A percentile compares a stretch with the other conserved stretches of the same genome.
Conservation (phyloP, 2,113 vertebrate genomes). For the Semnornis frantzii region DNA sequence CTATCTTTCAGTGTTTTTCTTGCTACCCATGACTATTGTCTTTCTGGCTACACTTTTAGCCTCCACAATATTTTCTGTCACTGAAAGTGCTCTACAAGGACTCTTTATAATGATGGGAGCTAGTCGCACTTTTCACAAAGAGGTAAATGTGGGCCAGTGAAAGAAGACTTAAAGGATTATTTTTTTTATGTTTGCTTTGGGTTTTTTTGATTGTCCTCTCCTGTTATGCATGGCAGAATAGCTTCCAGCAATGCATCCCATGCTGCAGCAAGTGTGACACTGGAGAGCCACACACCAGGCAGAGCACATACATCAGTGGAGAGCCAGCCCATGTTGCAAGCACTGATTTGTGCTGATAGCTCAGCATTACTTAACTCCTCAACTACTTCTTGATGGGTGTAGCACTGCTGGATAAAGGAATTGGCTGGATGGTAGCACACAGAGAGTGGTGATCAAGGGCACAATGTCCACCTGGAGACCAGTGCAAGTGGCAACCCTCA, state of each 20-base stretch:
- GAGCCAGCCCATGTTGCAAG: not conserved
- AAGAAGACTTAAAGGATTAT: not conserved
- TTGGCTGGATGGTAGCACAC: no score
- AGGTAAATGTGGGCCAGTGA: not conserved
- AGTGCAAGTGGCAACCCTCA: no score
- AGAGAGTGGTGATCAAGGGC: no score
- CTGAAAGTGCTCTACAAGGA: not conserved
- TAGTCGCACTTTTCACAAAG: not conserved
- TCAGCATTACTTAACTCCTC: not conserved
- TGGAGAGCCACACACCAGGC: not conserved
- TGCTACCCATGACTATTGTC: not conserved
- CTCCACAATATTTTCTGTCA: not conserved
- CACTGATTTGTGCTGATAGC: not conserved
- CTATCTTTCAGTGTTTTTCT: not conserved
- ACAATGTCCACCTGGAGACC: no score
- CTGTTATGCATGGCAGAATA: fast-evolving
- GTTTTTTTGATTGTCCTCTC: not conserved
- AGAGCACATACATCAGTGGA: not conserved
- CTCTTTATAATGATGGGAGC: not conserved
- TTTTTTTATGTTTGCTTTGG: not conserved
- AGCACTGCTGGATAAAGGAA: no score
- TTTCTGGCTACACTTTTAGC: not conserved
- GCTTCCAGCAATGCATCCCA: not conserved
- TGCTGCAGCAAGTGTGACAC: not conserved
- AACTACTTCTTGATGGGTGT: not conserved